phyloP scores from a whole-genome alignment of 23 tunicate genomes.

The Halocynthia roretzi region DNA sequence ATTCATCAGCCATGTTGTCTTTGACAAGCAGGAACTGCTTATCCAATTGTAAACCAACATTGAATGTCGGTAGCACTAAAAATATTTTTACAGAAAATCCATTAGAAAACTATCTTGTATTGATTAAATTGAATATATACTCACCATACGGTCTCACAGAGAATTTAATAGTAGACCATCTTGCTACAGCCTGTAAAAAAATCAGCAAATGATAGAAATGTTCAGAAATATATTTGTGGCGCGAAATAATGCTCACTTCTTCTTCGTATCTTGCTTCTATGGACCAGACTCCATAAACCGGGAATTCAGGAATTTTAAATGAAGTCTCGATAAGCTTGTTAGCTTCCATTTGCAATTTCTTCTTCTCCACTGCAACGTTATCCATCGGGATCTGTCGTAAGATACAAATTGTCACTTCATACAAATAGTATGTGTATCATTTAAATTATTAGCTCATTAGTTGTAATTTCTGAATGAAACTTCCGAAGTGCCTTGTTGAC shows the following conservation, averaged over 20 bases:
- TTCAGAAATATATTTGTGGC: neutral
- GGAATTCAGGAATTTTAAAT: conserved; percentile 38
- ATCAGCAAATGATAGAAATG: neutral
- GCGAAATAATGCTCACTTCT: conserved; percentile 6
- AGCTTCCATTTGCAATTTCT: neutral
- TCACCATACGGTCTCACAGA: conserved; percentile 19
- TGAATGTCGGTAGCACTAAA: conserved; percentile 47
- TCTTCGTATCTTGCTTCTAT: conserved; percentile 39
- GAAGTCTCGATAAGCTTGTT: conserved; percentile 19
- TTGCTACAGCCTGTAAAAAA: conserved; percentile 2
- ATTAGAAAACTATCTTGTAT: neutral
- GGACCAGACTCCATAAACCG: conserved; percentile 48
- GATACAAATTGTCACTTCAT: neutral
- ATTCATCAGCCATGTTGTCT: conserved; percentile 16
- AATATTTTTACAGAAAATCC: neutral
- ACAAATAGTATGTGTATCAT: neutral
- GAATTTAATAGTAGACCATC: conserved; percentile 5
- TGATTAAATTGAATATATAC: neutral
- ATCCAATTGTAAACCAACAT: conserved; percentile 26
- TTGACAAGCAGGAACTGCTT: conserved; percentile 23
- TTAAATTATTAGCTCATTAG: neutral
- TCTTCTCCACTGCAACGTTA: conserved; percentile 26
- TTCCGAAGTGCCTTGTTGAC: no score
- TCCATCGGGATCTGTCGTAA: conserved; percentile 39
- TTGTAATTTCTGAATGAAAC: neutral